Evolutionary conservation across 2,797 vertebrate species (phyloP).

Genomic region (Oreochromis grahami): DNA sequence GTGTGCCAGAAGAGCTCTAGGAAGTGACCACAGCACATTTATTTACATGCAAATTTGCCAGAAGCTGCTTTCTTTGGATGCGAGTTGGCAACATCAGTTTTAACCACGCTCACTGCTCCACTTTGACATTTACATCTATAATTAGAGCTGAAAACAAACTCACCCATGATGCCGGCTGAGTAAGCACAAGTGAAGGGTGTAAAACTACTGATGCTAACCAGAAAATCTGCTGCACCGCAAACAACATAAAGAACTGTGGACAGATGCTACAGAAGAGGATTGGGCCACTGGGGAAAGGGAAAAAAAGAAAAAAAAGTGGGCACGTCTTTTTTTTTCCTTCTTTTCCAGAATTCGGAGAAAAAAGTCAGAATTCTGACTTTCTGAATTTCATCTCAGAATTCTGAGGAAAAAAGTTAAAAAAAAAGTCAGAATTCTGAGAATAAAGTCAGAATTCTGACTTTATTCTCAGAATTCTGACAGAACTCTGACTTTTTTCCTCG

Average conservation of each 20-base stretch:
- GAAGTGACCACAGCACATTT: not conserved
- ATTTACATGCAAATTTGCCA: not conserved
- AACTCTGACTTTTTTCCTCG: no score
- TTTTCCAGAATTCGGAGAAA: no score
- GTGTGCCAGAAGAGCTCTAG: not conserved
- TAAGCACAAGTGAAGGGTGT: not conserved
- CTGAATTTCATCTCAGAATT: no score
- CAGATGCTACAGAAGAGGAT: not conserved
- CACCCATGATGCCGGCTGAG: not conserved
- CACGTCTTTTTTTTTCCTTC: no score
- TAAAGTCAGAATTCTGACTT: no score
- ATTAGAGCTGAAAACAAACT: not conserved
- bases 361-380: no score
- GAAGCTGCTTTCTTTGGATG: not conserved
- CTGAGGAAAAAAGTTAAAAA: no score
- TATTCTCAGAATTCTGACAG: no score
- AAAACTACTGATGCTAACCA: not conserved
- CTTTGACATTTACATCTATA: not conserved
- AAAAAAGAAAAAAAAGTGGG: no score
- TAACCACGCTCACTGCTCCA: not conserved
- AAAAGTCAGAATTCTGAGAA: no score
- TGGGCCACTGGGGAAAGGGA: no score
- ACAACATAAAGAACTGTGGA: not conserved
- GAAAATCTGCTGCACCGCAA: not conserved
- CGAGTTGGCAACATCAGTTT: not conserved